Base-by-base conservation (phyloP, 1,140 invertebrate genomes). In the Sinonovacula constricta region DNA sequence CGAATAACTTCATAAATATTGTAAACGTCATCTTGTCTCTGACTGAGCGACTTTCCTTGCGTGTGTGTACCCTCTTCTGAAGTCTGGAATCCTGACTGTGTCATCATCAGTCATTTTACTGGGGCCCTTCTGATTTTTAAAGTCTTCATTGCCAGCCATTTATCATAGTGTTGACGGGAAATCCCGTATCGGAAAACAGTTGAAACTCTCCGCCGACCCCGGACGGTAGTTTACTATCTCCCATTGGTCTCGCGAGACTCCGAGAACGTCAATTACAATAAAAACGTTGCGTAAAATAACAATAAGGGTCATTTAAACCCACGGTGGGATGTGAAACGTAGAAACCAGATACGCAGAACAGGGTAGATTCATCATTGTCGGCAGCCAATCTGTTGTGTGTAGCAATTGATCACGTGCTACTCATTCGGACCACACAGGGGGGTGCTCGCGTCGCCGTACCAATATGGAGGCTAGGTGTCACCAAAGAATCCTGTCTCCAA, bases 1-100 rank as follows among this genome's bases (percentile, higher is more conserved):
- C 39, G 39, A 45, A 45, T 45, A 45, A 45, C 39, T 45, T 45
- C 39, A 45, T 45, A 45, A 45, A 45, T 45, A 45, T 45, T 45
- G 39, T 45, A 45, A 45, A 45, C 18, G 39, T 45, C 39, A 45
- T 45, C 39, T 45, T 18, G 7, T 10, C 39, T 45, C 39, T 45
- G 39, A 18, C 7, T 7, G 7, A 10, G 39, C 7, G 39, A 10
- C 39, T 45, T 18, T 7, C 39, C 7, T 45, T 18, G 39, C 39
- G 39, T 45, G 39, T 18, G 7, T 7, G 39, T 18, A 10, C 39
- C 39, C 18, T 18, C 39, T 45, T 45, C 18, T 45, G 39, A 18
- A 10, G 39, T 18, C 39, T 45, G 7, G 39, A 18, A 10, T 45
- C 39, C 18, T 18, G 18, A 18, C 39, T 45, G 39, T 45, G 18